Evolutionary conservation across 1,140 invertebrate genomes (phyloP).

Genomic region (Acromyrmex echinatior): DNA sequence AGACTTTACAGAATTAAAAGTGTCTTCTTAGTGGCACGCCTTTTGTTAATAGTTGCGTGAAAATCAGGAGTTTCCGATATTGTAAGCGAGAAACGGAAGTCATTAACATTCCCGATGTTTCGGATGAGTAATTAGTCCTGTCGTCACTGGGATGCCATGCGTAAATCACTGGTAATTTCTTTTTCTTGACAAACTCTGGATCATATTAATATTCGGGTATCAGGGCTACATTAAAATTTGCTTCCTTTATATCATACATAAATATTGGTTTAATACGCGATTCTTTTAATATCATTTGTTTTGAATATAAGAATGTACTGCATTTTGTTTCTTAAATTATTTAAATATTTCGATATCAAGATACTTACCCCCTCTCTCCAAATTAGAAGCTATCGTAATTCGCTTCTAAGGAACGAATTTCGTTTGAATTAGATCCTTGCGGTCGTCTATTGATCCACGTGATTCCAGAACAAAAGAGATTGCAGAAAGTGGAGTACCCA

Average conservation of each 20-base stretch:
- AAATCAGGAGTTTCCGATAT: constrained; percentile 32
- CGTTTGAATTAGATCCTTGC: background rate
- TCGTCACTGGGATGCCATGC: constrained; percentile 8
- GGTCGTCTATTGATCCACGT: background rate
- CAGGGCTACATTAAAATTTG: background rate
- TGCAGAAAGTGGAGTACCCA: constrained; percentile 17
- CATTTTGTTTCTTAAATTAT: background rate
- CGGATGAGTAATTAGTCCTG: constrained; percentile 51
- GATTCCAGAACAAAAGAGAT: constrained; percentile 5
- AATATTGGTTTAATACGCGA: background rate
- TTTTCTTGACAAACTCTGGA: background rate
- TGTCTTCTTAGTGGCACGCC: background rate
- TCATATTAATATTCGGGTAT: background rate
- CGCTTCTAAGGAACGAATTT: background rate
- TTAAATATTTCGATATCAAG: background rate
- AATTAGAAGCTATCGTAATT: background rate
- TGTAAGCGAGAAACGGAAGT: constrained; percentile 53
- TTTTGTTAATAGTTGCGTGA: background rate
- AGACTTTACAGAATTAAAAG: background rate
- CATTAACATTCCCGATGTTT: constrained; percentile 62
- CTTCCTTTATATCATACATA: background rate
- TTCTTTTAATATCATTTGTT: background rate
- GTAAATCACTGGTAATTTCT: background rate
- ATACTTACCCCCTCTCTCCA: background rate
- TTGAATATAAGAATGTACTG: background rate